These are phyloP conservation scores for Meliscaeva auricollis DNA, from an alignment of 2,888 invertebrate species.

Conservation along the genomic window DNA sequence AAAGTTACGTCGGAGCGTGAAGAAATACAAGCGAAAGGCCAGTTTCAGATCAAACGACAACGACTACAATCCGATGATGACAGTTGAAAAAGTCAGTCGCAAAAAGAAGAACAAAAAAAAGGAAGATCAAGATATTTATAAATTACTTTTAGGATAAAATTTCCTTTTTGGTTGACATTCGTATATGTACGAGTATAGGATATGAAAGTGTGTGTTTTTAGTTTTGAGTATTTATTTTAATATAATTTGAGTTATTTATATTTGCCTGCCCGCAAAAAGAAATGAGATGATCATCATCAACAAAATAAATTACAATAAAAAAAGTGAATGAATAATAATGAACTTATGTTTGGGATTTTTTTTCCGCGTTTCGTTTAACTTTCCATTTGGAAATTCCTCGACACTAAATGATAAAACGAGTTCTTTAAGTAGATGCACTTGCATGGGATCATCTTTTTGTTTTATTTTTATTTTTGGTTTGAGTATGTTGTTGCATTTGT, in stretches of 20 bases:
- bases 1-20: conserved; percentile 57
- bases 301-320: conserved; percentile 3
- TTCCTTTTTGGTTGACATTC: not conserved
- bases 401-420: conserved; percentile 54
- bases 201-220: conserved; percentile 14
- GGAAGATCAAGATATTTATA: conserved; percentile 39
- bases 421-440: conserved; percentile 54
- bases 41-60: conserved; percentile 52
- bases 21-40: conserved; percentile 53
- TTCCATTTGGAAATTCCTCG: conserved; percentile 65
- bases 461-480: no score
- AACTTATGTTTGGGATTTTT: conserved; percentile 27
- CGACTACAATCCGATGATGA: conserved; percentile 34
- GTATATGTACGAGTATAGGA: not conserved
- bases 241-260: conserved; percentile 23
- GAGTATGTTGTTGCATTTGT: conserved; percentile 1
- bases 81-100: conserved; percentile 45
- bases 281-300: conserved; percentile 50
- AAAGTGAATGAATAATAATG: conserved; percentile 61
- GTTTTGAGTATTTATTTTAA: conserved; percentile 20
- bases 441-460: conserved; percentile 59
- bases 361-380: conserved; percentile 50
- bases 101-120: conserved; percentile 46
- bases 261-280: not conserved
- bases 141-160: conserved; percentile 43